Percentiles rank a stretch among this genome's conserved stretches.
phyloP scores from a whole-genome alignment of 2,113 vertebrate genomes.

The Lagenorhynchus albirostris region DNA sequence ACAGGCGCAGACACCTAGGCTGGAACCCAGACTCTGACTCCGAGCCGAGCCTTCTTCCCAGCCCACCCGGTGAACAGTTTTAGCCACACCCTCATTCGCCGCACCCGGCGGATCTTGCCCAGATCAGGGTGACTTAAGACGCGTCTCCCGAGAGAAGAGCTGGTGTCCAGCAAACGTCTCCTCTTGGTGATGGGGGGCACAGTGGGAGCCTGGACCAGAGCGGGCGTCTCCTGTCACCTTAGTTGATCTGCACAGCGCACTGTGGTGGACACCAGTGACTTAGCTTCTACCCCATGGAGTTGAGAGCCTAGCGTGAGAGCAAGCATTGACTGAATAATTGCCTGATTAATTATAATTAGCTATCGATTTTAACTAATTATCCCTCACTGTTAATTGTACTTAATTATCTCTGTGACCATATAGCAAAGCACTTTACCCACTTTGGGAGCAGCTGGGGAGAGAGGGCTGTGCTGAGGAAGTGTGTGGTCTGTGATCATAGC shows the following conservation, averaged over 20 bases:
- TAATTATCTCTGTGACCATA: background rate
- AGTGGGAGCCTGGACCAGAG: too few relatives aligned
- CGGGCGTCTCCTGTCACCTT: fast-evolving
- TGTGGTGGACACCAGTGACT: background rate
- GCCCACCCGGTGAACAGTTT: fast-evolving
- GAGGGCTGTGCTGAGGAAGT: background rate
- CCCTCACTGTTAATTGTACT: background rate
- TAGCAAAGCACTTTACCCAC: background rate
- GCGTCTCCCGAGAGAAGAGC: fast-evolving
- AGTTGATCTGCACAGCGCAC: background rate
- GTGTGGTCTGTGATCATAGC: background rate
- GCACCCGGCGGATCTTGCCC: background rate
- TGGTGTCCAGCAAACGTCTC: too few relatives aligned
- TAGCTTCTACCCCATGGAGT: background rate
- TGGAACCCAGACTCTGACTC: background rate
- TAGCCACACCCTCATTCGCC: too few relatives aligned
- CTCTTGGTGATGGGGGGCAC: background rate
- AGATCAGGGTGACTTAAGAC: too few relatives aligned
- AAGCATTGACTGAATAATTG: background rate
- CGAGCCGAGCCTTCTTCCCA: background rate
- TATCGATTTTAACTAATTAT: background rate
- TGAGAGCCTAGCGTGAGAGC: background rate
- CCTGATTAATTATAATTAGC: background rate
- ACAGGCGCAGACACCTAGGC: fast-evolving
- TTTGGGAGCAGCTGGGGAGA: fast-evolving